Base-by-base conservation (phyloP, 2,888 invertebrate species). In the Plusia festucae region DNA sequence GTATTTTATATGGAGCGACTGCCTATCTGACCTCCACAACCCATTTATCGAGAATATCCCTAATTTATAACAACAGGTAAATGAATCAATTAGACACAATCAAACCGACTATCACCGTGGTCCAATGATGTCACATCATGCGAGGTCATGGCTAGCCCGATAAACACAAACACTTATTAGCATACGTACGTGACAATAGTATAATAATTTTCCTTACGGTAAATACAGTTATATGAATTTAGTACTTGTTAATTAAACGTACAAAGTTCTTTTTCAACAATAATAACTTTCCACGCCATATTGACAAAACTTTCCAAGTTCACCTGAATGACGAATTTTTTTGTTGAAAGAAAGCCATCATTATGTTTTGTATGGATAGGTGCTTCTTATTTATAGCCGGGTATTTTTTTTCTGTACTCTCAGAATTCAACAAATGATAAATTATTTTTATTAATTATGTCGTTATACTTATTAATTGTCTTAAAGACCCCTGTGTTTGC, bases 101-200 rank as follows among this genome's bases (percentile, higher is more conserved):
- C 30, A 1, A n/a, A 4, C n/a, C 5, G n/a, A n/a, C 46, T 20
- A 11, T 11, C 20, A 49, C 13, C 15, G 11, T 27, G 8, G 3
- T 15, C 13, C 8, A 18, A 18, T 55, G 16, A 44, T 13, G 20
- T 52, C 59, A 51, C 24, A n/a, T 59, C 22, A 16, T 32, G 59
- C 11, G 51, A 59, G 51, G 59, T 59, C 59, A 59, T n/a, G 51
- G 59, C 22, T n/a, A n/a, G 56, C n/a, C 20, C 22, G 18, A 16
- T 44, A 30, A 32, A 34, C 54, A 57, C 16, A 16, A 24, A 49
- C 70, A 54, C 54, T 60, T 61, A 67, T 73, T 73, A 67, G 46
- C 70, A 61, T 73, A 30, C 13, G 27, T 30, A 61, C 60, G 73
- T 70, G 73, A 58, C 34, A 9, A 44, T n/a, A 11, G 27, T 0